Evolutionary conservation across 2,113 vertebrate species (phyloP).

Genomic region (Glaucidium brasilianum): DNA sequence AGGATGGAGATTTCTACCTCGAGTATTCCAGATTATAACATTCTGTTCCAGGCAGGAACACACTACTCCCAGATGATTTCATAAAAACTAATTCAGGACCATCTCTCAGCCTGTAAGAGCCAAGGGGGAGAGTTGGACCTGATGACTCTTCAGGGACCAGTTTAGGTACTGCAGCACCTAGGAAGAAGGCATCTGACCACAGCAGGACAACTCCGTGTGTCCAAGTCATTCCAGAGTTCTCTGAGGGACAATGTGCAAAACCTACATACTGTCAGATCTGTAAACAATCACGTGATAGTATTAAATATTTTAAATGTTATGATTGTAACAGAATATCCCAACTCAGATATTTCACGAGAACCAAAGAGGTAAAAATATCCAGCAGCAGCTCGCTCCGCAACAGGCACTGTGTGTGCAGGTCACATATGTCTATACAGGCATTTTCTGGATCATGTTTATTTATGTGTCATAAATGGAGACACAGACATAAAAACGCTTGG

Average conservation of each 20-base stretch:
- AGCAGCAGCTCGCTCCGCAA: not conserved
- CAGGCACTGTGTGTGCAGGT: not conserved
- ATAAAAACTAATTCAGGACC: not conserved
- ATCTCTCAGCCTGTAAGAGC: not conserved
- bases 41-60: not conserved
- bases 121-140: not conserved
- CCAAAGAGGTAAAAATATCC: not conserved
- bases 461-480: not conserved
- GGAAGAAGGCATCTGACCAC: not conserved
- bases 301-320: not conserved
- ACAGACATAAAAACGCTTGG: not conserved
- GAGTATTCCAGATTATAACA: not conserved
- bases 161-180: not conserved
- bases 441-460: not conserved
- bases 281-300: not conserved
- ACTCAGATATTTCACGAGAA: not conserved
- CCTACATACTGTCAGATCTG: not conserved
- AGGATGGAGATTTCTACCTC: not conserved
- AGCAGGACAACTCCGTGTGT: rapidly evolving
- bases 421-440: not conserved
- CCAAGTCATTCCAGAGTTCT: not conserved
- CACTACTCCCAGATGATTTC: not conserved
- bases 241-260: not conserved
- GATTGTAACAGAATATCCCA: not conserved
- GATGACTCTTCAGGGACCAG: not conserved